Base-by-base conservation (phyloP, 2,113 vertebrate species). In the Ochotona curzoniae region DNA sequence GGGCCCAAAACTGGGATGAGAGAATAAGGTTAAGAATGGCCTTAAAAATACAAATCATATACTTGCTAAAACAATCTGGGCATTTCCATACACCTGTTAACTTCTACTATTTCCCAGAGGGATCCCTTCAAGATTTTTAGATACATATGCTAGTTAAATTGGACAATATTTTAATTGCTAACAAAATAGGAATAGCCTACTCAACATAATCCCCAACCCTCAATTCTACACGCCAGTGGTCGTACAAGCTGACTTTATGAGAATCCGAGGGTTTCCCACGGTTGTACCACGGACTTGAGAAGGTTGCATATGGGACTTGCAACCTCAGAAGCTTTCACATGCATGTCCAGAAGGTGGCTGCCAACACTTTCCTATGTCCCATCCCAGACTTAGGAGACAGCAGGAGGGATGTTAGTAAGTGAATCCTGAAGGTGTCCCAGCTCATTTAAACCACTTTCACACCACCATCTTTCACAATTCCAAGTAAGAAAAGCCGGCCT, bases 11-110 rank as follows among this genome's bases (percentile, higher is more conserved):
- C n/a, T 26, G 87, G 38, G 49, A 18, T 7, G n/a, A 84, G 13
- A 94, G 57, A 79, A 81, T 8, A 81, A 80, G 60, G 71, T 21
- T 86, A 30, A 74, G 14, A 70, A 80, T 8, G 9, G 26, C 32
- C 73, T 82, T 87, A 79, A 85, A 85, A 57, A 92, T 76, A 80
- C 35, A 64, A 60, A 38, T n/a, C 47, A 32, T 35, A n/a, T 23
- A 83, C 21, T 20, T 69, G 64, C 74, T 81, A 20, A 84, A 63
- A 70, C 38, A 83, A 71, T 30, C 35, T 82, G 63, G 82, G 78
- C 26, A 84, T 71, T 78, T 63, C 25, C 9, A 82, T 28, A 81
- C 0, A 8, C 28, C 61, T n/a, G 69, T 12, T 23, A 28, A 75
- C n/a, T 80, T 74, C n/a, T 69, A 61, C 28, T 84, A 80, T n/a